A percentile compares a stretch with the other conserved stretches of the same genome.
These are phyloP conservation scores for Deilephila porcellus DNA, from an alignment of 2,888 invertebrate genomes.

Conservation along the genomic window DNA sequence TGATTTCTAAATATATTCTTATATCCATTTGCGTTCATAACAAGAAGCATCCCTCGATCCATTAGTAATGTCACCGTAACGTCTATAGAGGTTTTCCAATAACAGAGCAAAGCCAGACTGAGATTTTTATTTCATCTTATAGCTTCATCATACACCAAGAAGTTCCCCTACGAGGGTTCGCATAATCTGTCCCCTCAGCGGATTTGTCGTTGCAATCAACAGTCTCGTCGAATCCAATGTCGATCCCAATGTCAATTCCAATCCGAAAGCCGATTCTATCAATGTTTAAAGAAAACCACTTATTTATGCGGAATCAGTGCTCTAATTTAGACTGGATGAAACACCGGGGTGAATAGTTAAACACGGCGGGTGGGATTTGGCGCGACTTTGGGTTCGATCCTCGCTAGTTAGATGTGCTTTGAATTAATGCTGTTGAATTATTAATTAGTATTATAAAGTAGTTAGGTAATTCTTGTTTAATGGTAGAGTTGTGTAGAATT, in stretches of 20 bases:
- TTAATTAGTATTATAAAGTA: slow-evolving; percentile 45
- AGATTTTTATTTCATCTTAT: not conserved
- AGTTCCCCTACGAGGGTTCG: slow-evolving; percentile 1
- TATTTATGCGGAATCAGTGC: slow-evolving; percentile 51
- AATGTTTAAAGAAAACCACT: slow-evolving; percentile 33
- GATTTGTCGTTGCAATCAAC: slow-evolving; percentile 17
- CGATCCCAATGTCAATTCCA: not conserved
- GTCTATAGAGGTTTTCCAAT: slow-evolving; percentile 1
- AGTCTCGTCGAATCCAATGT: slow-evolving; percentile 19
- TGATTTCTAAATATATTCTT: not conserved
- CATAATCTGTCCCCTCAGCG: slow-evolving; percentile 1
- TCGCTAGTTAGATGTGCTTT: slow-evolving; percentile 30
- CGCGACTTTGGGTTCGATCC: slow-evolving; percentile 49
- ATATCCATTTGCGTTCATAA: not conserved
- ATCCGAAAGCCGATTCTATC: slow-evolving; percentile 8
- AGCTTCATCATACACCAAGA: slow-evolving; percentile 7
- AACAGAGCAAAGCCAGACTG: slow-evolving; percentile 9
- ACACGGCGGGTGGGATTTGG: slow-evolving; percentile 53
- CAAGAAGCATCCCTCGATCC: not conserved
- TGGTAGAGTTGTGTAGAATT: not conserved
- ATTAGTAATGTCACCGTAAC: not conserved
- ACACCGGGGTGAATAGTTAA: slow-evolving; percentile 61
- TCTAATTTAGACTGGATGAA: slow-evolving; percentile 56
- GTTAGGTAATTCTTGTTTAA: slow-evolving; percentile 34
- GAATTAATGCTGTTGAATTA: slow-evolving; percentile 46